Base-by-base conservation (phyloP, 2,113 vertebrate genomes). In the Brachyistius frenatus region DNA sequence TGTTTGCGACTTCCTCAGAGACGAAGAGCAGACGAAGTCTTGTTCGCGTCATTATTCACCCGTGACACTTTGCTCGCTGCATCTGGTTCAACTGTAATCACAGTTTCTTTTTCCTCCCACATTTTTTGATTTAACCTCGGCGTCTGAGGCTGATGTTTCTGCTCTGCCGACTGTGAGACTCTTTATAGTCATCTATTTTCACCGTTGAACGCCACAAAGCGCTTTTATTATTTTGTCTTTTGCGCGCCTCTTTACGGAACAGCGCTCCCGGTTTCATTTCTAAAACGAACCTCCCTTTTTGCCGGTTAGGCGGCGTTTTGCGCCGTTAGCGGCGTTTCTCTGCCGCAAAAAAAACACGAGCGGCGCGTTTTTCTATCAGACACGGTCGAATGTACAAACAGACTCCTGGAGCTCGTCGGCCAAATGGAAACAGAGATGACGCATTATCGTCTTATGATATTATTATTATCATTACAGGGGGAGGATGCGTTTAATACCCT, bases 381-480 rank as follows among this genome's bases (percentile, higher is more conserved):
- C 71, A 61, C 78, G 56, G 83, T 66, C 30, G 77, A 70, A 60
- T 3, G 73, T 75, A 63, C 31, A 56, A 39, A 11, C 61, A 61
- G 62, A 15, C 73, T 65, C 69, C 52, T 16, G 36, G 13, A 85
- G 77, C 73, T 75, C 36, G 49, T 65, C 73, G 70, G 68, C 69
- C 73, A 77, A 82, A 78, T 65, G 73, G 75, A 80, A 83, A 66
- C 73, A 37, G 55, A 86, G 79, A 36, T 57, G 35, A 8, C 56
- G 3, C 58, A 64, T 80, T 61, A 81, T 76, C 73, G 49, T 81
- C 74, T 72, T 8, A 61, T 39, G 76, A 78, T 86, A 74, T 84
- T 81, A 37, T 78, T 73, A 80, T 80, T 11, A 53, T 75, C 73
- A 81, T 76, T 76, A 85, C 60, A 37, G 75, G 56, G 66, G 23